Conservation (phyloP, 2,888 invertebrate genomes). For the Dolichopus griseipennis region DNA sequence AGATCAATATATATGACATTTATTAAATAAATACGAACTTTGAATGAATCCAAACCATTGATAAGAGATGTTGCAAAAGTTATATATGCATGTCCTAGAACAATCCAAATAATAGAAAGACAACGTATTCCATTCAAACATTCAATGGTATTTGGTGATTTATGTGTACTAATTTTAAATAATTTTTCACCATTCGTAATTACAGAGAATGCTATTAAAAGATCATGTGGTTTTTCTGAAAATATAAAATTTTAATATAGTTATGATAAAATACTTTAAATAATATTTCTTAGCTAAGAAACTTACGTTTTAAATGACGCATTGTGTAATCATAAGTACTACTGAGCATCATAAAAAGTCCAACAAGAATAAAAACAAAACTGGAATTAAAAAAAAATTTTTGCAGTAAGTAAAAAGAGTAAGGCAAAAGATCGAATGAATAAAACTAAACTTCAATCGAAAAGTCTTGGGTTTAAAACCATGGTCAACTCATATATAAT, state of each 20-base stretch:
- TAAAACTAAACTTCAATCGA: no score
- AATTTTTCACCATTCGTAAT: constrained; percentile 43
- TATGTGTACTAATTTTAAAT: constrained; percentile 34
- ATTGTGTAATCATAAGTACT: constrained; percentile 36
- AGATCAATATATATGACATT: not conserved
- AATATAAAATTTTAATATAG: constrained; percentile 7
- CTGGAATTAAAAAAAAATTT: constrained; percentile 26
- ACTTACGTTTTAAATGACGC: constrained; percentile 32
- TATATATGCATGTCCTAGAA: constrained; percentile 41
- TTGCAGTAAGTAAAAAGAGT: no score
- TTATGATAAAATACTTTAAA: constrained; percentile 8
- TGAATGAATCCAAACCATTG: constrained; percentile 10
- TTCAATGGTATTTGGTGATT: constrained; percentile 39
- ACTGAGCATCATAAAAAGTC: constrained; percentile 32
- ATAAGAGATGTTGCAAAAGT: constrained; percentile 7
- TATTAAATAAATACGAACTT: constrained; percentile 14
- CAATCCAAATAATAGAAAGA: constrained; percentile 46
- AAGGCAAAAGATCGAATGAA: no score
- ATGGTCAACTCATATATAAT: no score
- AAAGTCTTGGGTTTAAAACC: no score
- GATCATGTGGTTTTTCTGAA: constrained; percentile 29
- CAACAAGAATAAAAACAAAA: constrained; percentile 32
- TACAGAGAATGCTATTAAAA: constrained; percentile 40
- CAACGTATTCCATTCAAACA: constrained; percentile 44
- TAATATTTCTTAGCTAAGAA: not conserved